Base-by-base conservation (phyloP, 2,113 vertebrate genomes). In the Pygoscelis antarcticus region DNA sequence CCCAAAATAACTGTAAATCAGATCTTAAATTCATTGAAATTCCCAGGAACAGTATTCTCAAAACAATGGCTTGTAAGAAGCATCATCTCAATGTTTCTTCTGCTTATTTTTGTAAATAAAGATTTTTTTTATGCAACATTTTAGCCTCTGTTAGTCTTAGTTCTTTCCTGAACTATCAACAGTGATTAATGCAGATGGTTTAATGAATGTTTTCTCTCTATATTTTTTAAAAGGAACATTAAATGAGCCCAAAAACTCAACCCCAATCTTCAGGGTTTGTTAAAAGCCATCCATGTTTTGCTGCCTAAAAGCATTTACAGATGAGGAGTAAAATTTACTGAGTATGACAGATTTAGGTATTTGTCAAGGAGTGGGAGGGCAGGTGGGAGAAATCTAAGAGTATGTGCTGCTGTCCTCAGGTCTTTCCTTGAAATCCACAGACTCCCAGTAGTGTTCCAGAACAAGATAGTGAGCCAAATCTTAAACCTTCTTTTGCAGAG, bases 301-400 rank as follows among this genome's bases (percentile, higher is more conserved):
- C 77, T 80, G 84, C 79, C 60, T 85, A 60, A 82, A 96, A 83
- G 16, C 22, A 36, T 46, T 83, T 95, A 93, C 68, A 93, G 95
- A 96, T 83, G 55, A 95, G 88, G 84, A 66, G 58, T 61, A 71
- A 87, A 86, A 91, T 47, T 55, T 40, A 52, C 61, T 61, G 30
- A 89, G 20, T 64, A 82, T 86, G 19, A 57, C 52, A 93, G 87
- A 61, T 51, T 21, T 46, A 69, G 23, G 72, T 44, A 44, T 71
- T 93, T 82, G 66, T 71, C 27, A 62, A 93, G 54, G 38, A 91
- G 49, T 70, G 4, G 51, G 58, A 87, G 34, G 30, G 74, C 79
- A 34, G 42, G 52, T 55, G 55, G 87, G 49, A 91, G 86, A 94
- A 83, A 86, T 89, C 47, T 60, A 72, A 75, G 75, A 52, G 13